Evolutionary conservation across 1,140 invertebrate species (phyloP).

Genomic region (Euschistus heros): DNA sequence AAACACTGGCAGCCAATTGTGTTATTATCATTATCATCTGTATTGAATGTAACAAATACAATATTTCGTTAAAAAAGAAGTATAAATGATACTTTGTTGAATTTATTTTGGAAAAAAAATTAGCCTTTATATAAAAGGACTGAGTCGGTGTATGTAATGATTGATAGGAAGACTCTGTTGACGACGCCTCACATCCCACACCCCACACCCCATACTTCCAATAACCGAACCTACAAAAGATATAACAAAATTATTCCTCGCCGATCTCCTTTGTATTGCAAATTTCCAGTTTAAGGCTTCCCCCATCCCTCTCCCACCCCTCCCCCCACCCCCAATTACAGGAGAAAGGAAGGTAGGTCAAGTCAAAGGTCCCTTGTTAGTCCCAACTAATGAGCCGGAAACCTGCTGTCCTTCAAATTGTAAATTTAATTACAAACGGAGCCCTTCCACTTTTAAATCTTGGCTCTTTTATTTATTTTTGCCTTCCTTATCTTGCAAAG

Average conservation of each 20-base stretch:
- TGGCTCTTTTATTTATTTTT: too few species aligned
- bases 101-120: too few species aligned
- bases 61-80: too few species aligned
- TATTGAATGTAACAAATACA: too few species aligned
- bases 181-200: background rate
- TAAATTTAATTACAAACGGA: conserved; percentile 5
- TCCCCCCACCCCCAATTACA: background rate
- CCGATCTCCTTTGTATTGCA: background rate
- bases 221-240: background rate
- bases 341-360: background rate
- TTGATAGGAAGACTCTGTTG: background rate
- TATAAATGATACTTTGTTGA: too few species aligned
- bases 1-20: too few species aligned
- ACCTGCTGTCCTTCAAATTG: background rate
- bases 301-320: background rate
- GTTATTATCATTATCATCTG: too few species aligned
- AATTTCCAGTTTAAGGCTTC: conserved; percentile 3
- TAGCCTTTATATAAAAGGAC: too few species aligned
- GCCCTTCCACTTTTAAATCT: background rate
- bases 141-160: background rate
- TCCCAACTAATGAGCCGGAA: conserved; percentile 3
- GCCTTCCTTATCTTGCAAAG: too few species aligned
- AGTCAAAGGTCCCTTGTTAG: conserved; percentile 1
- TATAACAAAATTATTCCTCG: background rate
- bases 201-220: background rate